These are phyloP conservation scores for Hipparchia semele DNA, from an alignment of 2,888 invertebrate species.

Conservation along the genomic window DNA sequence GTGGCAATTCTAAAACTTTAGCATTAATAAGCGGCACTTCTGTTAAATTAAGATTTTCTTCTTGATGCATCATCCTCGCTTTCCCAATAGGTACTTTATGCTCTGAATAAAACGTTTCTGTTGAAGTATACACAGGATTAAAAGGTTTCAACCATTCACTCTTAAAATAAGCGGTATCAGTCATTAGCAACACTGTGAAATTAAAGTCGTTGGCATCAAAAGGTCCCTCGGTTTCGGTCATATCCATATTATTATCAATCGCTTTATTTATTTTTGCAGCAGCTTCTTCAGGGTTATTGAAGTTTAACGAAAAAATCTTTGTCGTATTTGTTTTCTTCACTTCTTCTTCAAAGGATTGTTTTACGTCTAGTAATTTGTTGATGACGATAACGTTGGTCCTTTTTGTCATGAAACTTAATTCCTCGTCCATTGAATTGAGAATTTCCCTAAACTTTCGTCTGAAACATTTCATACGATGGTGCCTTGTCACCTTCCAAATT, in stretches of 20 bases:
- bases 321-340: slow-evolving; percentile 50
- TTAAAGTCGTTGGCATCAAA: slow-evolving; percentile 58
- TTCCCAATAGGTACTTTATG: slow-evolving; percentile 44
- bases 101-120: slow-evolving; percentile 51
- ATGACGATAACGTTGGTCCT: slow-evolving; percentile 56
- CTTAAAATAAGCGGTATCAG: slow-evolving; percentile 59
- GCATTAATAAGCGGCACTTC: slow-evolving; percentile 53
- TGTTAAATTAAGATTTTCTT: slow-evolving; percentile 54
- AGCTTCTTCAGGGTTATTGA: slow-evolving; percentile 49
- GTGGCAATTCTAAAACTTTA: slow-evolving; percentile 60
- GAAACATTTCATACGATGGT: slow-evolving; percentile 56
- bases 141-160: slow-evolving; percentile 61
- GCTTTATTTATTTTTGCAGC: slow-evolving; percentile 51
- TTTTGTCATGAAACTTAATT: slow-evolving; percentile 47
- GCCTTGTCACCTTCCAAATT: slow-evolving; percentile 57
- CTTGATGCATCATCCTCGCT: slow-evolving; percentile 65
- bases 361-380: slow-evolving; percentile 55
- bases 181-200: slow-evolving; percentile 52
- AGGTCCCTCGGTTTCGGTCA: slow-evolving; percentile 48
- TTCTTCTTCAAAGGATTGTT: slow-evolving; percentile 49
- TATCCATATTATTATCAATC: slow-evolving; percentile 44
- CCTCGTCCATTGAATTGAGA: slow-evolving; percentile 50
- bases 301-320: slow-evolving; percentile 54
- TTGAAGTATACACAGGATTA: slow-evolving; percentile 48
- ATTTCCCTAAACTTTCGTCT: slow-evolving; percentile 51